phyloP scores from a whole-genome alignment of 2,888 invertebrate genomes.

The Amblyteles armatorius region DNA sequence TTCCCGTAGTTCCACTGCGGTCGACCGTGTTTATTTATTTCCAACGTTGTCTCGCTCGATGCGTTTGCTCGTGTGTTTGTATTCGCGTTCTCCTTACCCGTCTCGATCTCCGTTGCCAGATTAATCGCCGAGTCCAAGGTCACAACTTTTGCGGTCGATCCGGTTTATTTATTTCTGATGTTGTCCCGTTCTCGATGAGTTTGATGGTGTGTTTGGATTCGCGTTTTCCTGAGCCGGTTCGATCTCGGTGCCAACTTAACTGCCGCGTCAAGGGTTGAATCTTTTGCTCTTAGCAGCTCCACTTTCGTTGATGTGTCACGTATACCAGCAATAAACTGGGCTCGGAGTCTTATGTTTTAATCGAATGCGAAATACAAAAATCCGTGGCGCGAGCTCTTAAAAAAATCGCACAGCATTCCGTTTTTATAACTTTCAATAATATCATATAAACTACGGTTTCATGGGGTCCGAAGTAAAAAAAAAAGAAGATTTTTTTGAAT shows the following conservation, averaged over 20 bases:
- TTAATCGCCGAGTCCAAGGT: background rate
- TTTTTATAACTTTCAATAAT: too few relatives aligned
- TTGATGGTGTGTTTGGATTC: too few relatives aligned
- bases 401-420: too few relatives aligned
- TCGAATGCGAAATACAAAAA: background rate
- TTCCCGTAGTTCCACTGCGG: background rate
- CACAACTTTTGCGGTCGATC: too few relatives aligned
- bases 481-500: too few relatives aligned
- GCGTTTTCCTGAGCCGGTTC: too few relatives aligned
- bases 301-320: constrained; percentile 13
- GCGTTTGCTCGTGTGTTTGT: background rate
- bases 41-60: background rate
- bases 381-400: too few relatives aligned
- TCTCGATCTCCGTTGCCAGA: constrained; percentile 9
- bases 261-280: background rate
- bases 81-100: constrained; percentile 10
- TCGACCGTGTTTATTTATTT: constrained; percentile 27
- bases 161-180: too few relatives aligned
- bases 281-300: background rate
- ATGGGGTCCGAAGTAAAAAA: too few relatives aligned
- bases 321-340: constrained; percentile 11
- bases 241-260: too few relatives aligned
- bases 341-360: constrained; percentile 3
- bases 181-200: too few relatives aligned
- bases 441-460: too few relatives aligned